Conservation (phyloP, 1,140 invertebrate species). For the Drosophila pallidifrons region DNA sequence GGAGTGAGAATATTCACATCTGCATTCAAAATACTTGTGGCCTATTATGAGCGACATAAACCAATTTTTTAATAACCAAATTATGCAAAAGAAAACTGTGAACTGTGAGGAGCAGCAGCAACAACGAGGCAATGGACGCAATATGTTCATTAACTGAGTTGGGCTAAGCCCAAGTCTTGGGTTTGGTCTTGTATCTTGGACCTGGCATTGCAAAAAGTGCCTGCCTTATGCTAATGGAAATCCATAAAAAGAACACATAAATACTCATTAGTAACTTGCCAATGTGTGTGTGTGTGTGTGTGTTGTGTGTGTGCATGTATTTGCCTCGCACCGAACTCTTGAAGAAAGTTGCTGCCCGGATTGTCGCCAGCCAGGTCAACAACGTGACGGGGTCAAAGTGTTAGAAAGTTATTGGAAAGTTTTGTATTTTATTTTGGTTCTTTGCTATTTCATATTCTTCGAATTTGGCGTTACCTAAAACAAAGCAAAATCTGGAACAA, state of each 20-base stretch:
- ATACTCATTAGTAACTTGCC: conserved; percentile 68
- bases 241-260: conserved; percentile 78
- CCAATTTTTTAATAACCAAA: conserved; percentile 81
- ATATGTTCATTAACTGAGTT: conserved; percentile 63
- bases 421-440: conserved; percentile 24
- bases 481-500: conserved; percentile 42
- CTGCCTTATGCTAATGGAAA: conserved; percentile 74
- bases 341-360: conserved; percentile 60
- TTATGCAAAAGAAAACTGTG: conserved; percentile 62
- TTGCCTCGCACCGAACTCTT: conserved; percentile 8
- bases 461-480: conserved; percentile 19
- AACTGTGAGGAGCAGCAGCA: conserved; percentile 19
- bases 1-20: conserved; percentile 19
- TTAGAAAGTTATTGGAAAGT: conserved; percentile 74
- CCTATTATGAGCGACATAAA: conserved; percentile 74
- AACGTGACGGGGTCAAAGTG: conserved; percentile 53
- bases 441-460: conserved; percentile 41
- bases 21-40: conserved; percentile 52
- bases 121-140: conserved; percentile 39
- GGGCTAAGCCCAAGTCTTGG: conserved; percentile 7
- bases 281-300: conserved; percentile 22
- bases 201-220: conserved; percentile 35
- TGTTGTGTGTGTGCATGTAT: conserved; percentile 4
- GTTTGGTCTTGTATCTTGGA: background rate
- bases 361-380: conserved; percentile 43